Evolutionary conservation across 2,888 invertebrate genomes (phyloP), one percentile per base, ranked within the genome.

Genomic region (Cheiracanthium punctorium): DNA sequence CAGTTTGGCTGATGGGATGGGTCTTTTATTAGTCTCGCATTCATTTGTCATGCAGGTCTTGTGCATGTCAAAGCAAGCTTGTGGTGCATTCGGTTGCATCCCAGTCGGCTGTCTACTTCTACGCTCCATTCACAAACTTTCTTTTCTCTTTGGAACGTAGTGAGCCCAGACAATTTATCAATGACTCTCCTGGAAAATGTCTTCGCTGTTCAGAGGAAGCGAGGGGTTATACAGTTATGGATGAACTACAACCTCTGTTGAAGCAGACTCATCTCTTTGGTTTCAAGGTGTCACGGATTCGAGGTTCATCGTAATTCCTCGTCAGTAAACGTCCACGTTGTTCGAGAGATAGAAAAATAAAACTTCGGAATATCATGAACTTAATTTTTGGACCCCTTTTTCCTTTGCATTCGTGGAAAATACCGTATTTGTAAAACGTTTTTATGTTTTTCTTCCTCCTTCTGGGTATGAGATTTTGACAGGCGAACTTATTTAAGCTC

Each of bases 111-210:
- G 58, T 58, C 58, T 58, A 24, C 58, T 58, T 58, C 24, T 58
- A 58, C 58, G 58, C 58, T 58, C 48, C 58, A 58, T 58, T 58
- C 58, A 58, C 58, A 58, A 58, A 17, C 7, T 58, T 58, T 17
- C 17, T 48, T 48, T 48, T 58, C 58, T 58, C 24, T 24, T 24
- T 24, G 24, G 20, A 5, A 24, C n/a, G 58, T 58, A 24, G 58
- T 17, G 2, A 2, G 37, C 12, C 12, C 4, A 58, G 20, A 58
- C 58, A 58, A 58, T 58, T 58, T 58, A 58, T 58, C 58, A 58
- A 58, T 58, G 58, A 12, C 58, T 58, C 17, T 58, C 58, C 24
- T 7, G 58, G 5, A 24, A 58, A 58, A 58, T 24, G 58, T 24
- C 58, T 58, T 58, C 24, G 58, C n/a, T 24, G 4, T 8, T 5